These are phyloP conservation scores for Podotricha telesiphe DNA, from an alignment of 2,888 invertebrate species.

Conservation along the genomic window DNA sequence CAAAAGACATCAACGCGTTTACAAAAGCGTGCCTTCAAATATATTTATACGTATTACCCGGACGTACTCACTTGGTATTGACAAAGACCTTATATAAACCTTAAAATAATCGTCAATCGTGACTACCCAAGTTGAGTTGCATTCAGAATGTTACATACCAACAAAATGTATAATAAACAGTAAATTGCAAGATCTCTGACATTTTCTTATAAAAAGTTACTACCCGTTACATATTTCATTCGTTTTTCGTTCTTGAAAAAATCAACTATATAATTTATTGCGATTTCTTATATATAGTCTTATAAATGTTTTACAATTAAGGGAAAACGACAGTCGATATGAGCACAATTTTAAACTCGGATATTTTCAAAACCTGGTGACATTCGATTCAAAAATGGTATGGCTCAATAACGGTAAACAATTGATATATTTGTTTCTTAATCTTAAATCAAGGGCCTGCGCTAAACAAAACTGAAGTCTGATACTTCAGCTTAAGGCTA, in stretches of 20 bases:
- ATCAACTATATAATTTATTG: too few species aligned
- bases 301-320: too few species aligned
- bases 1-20: constrained; percentile 63
- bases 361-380: too few species aligned
- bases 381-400: too few species aligned
- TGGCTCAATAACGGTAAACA: too few species aligned
- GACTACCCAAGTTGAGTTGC: constrained; percentile 23
- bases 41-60: background rate
- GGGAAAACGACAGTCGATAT: too few species aligned
- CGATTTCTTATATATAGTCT: too few species aligned
- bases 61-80: constrained; percentile 21
- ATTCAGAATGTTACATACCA: constrained; percentile 26
- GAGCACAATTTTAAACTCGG: too few species aligned
- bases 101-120: constrained; percentile 30
- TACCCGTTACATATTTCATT: background rate
- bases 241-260: background rate
- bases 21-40: background rate
- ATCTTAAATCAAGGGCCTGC: too few species aligned
- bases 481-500: too few species aligned
- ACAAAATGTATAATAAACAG: background rate
- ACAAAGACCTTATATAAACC: constrained; percentile 27
- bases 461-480: too few species aligned
- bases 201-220: constrained; percentile 7
- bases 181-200: constrained; percentile 9
- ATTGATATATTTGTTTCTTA: too few species aligned